Percentiles rank a stretch among this genome's conserved stretches.
These are phyloP conservation scores for Amiota minor DNA, from an alignment of 2,888 invertebrate species.

Conservation along the genomic window DNA sequence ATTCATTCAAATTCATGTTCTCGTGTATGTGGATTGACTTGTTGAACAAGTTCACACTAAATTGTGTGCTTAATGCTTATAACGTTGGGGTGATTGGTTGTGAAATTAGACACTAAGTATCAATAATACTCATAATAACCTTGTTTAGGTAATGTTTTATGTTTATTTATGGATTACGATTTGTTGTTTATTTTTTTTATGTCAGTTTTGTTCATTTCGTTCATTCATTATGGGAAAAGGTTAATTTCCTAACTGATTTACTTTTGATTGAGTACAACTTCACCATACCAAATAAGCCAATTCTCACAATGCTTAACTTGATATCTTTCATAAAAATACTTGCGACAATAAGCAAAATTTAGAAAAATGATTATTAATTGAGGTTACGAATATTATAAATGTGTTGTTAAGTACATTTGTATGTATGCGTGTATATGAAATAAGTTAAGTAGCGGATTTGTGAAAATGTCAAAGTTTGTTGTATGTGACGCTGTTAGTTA, in stretches of 20 bases:
- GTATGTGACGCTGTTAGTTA: neutral
- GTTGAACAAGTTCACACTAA: slow-evolving; percentile 14
- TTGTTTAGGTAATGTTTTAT: neutral
- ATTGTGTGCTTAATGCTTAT: slow-evolving; percentile 1
- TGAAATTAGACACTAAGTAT: neutral
- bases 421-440: no score
- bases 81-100: slow-evolving; percentile 2
- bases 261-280: neutral
- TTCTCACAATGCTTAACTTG: no score
- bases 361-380: no score
- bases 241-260: neutral
- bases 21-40: slow-evolving; percentile 16
- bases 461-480: slow-evolving; percentile 24
- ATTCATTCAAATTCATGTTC: slow-evolving; percentile 6
- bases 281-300: neutral
- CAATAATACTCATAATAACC: slow-evolving; percentile 9
- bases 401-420: no score
- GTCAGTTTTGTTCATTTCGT: neutral
- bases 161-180: no score
- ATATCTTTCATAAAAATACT: no score
- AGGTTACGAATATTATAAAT: no score
- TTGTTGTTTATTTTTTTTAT: neutral
- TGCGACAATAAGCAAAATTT: no score
- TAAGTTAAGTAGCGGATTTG: no score
- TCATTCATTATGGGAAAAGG: neutral